Evolutionary conservation across 2,888 invertebrate genomes (phyloP), one percentile per base, ranked within the genome.

Genomic region (Dryocosmus kuriphilus): DNA sequence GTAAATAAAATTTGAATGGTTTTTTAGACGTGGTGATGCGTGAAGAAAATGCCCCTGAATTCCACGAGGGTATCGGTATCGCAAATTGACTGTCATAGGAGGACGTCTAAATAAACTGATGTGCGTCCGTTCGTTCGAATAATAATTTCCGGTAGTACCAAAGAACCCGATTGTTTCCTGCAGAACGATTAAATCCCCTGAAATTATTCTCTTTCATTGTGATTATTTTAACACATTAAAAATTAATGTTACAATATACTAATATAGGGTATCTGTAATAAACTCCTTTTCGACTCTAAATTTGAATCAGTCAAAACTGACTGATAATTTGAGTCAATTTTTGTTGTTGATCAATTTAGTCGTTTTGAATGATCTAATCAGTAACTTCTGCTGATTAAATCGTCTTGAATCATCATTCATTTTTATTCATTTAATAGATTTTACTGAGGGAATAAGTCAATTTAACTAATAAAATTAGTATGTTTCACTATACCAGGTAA

Each of bases 121-220:
- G 74, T 24, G 74, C 55, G 75, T 80, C 77, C 78, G 77, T 77
- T 79, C 77, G 77, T 81, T 84, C 82, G 81, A 81, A 80, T 79
- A 77, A 84, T 84, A 83, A 84, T 85, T 85, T 87, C 86, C 87
- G 86, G 84, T 65, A 83, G 80, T 77, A 75, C 79, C 74, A 81
- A 80, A 80, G 63, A 79, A 77, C 76, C 83, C 88, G 86, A 89
- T 89, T 88, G 85, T 89, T 88, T 88, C 87, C 89, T 88, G 89
- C 80, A 80, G 79, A 22, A 16, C 79, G 80, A 78, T 81, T 81
- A 74, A 77, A 74, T 55, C 63, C 63, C 63, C 74, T 77, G 46
- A 67, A 80, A 80, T 83, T 79, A 86, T 86, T 82, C 78, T 85
- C 80, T 80, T 81, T 76, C 62, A 74, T 62, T 77, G 74, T 71